phyloP scores from a whole-genome alignment of 2,888 invertebrate genomes.

The Hoplodrina ambigua region DNA sequence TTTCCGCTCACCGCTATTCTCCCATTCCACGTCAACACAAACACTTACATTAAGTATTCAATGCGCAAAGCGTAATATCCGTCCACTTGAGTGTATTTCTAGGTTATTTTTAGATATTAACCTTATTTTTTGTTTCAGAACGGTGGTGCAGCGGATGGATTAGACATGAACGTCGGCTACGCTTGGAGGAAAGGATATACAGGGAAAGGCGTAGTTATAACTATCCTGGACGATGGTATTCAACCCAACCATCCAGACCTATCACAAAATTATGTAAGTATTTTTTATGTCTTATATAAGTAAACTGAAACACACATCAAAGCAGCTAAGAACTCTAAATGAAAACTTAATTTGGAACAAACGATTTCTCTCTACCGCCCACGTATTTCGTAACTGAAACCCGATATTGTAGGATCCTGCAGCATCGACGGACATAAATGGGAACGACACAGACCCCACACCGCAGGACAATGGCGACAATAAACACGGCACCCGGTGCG shows the following conservation, averaged over 20 bases:
- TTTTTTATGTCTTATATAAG: conserved; percentile 59
- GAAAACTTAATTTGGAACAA: conserved; percentile 45
- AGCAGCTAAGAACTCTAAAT: conserved; percentile 37
- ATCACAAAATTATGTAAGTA: conserved; percentile 96
- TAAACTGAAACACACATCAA: conserved; percentile 36
- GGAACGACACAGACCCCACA: conserved; percentile 98
- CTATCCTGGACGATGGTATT: conserved; percentile 99
- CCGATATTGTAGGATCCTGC: conserved; percentile 93
- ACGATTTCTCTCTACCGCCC: conserved; percentile 31
- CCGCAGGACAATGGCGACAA: conserved; percentile 99
- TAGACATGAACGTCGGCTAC: conserved; percentile 98
- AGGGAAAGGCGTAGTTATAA: conserved; percentile 98
- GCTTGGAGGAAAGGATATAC: conserved; percentile 99
- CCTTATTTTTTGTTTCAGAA: conserved; percentile 91
- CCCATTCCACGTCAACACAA: conserved; percentile 49
- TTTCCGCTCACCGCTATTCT: conserved; percentile 38
- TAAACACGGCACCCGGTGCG: conserved; percentile 99
- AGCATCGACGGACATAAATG: conserved; percentile 99
- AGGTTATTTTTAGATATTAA: conserved; percentile 52
- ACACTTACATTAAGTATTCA: conserved; percentile 59
- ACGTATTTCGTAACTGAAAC: conserved; percentile 54
- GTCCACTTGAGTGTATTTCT: conserved; percentile 56
- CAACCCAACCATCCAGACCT: conserved; percentile 98
- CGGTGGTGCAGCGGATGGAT: conserved; percentile 97
- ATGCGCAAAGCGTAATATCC: conserved; percentile 50